Conservation (phyloP, 2,888 invertebrate species). For the Pedicia rivosa region DNA sequence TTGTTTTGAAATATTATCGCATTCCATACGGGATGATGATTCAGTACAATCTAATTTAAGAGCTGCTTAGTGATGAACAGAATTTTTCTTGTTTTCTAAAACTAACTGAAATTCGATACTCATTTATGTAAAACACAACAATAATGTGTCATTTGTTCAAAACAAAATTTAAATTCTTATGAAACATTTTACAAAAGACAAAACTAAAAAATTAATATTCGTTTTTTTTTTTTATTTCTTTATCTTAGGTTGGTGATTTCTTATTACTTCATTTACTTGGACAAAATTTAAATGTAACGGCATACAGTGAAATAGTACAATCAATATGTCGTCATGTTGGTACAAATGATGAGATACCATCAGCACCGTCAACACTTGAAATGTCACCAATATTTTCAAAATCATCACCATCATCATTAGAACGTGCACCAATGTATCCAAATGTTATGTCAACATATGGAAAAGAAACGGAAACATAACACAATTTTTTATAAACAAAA, state of each 20-base stretch:
- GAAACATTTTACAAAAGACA: too few species aligned
- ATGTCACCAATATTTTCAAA: too few species aligned
- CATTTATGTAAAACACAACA: too few species aligned
- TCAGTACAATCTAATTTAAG: too few species aligned
- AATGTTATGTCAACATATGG: conserved; percentile 36
- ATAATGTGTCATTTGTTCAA: too few species aligned
- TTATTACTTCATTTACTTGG: conserved; percentile 66
- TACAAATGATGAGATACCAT: conserved; percentile 60
- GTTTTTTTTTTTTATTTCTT: conserved; percentile 14
- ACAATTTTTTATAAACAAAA: too few species aligned
- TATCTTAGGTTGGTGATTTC: conserved; percentile 65
- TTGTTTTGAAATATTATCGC: not conserved
- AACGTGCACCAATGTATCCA: conserved; percentile 71
- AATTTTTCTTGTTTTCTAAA: too few species aligned
- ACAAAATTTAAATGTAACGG: conserved; percentile 70
- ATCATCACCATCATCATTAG: too few species aligned
- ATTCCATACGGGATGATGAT: conserved; percentile 3
- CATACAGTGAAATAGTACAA: conserved; percentile 65
- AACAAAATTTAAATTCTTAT: too few species aligned
- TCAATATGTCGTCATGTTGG: conserved; percentile 40
- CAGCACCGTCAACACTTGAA: conserved; percentile 74
- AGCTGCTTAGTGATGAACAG: too few species aligned
- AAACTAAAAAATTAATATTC: conserved; percentile 8
- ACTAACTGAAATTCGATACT: too few species aligned
- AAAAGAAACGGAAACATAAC: too few species aligned